phyloP scores from a whole-genome alignment of 2,888 invertebrate species.

The Troglohyphantes excavatus region DNA sequence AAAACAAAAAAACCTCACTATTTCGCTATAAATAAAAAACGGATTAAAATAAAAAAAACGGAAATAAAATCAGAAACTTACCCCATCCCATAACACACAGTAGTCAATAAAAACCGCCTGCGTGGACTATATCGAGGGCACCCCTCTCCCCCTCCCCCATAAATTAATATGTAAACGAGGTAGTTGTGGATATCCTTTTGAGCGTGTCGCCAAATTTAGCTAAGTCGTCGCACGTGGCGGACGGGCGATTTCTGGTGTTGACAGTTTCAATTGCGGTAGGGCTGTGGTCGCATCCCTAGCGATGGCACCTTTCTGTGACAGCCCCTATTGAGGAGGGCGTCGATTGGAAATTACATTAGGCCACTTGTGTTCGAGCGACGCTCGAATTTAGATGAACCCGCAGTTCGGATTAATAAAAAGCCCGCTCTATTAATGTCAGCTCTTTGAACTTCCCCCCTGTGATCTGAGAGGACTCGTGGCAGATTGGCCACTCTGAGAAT shows the following conservation, averaged over 20 bases:
- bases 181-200: not conserved
- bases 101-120: not conserved
- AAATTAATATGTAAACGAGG: constrained; percentile 44
- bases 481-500: too few species aligned
- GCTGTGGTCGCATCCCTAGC: constrained; percentile 16
- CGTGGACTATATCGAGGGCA: not conserved
- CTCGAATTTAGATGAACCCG: constrained; percentile 51
- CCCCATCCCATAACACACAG: not conserved
- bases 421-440: constrained; percentile 68
- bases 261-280: constrained; percentile 74
- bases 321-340: constrained; percentile 63
- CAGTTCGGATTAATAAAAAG: constrained; percentile 69
- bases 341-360: constrained; percentile 78
- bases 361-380: constrained; percentile 66
- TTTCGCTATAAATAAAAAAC: too few species aligned
- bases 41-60: not conserved
- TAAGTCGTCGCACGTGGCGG: constrained; percentile 54
- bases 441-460: constrained; percentile 1
- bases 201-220: constrained; percentile 58
- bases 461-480: too few species aligned
- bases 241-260: constrained; percentile 49
- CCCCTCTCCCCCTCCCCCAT: too few species aligned
- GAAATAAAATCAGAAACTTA: not conserved
- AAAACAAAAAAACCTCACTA: not conserved
- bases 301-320: constrained; percentile 60